Base-by-base conservation (phyloP, 2,888 invertebrate genomes). In the Mechanitis messenoides region DNA sequence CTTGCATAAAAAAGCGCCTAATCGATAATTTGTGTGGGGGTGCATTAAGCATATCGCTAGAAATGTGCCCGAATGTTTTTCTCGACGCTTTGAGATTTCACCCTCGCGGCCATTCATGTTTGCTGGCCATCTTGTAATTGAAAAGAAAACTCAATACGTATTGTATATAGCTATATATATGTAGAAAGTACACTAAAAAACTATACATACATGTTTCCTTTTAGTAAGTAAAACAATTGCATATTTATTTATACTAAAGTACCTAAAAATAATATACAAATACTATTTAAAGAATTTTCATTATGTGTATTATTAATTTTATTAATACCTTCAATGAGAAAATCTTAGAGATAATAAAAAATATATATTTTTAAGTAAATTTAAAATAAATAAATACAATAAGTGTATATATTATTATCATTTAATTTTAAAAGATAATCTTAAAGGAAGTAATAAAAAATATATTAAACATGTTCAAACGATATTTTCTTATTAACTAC, bases 1-100 rank as follows among this genome's bases (percentile, higher is more conserved):
- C 90, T 90, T 90, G 90, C 90, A 90, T 90, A 90, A 90, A 90
- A 90, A 90, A 90, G 90, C 88, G 87, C 85, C 89, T 90, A 90
- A 90, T 90, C 90, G 90, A 90, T 90, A 90, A 90, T 90, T 90
- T 90, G 85, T 90, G 87, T 90, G 90, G 90, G 87, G 89, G 90
- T 89, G 90, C 90, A 90, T 90, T 90, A 90, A 87, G 89, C 89
- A 90, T 90, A 90, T 87, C 87, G 88, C 77, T 78, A 81, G 83
- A 83, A 79, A 80, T 79, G 80, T 76, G 76, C 78, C 73, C 84
- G 80, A 84, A 80, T 84, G 87, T 87, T 88, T 86, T 88, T 88
- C 87, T 87, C 85, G 81, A 79, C 81, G 82, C 85, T 85, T 85
- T 83, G 81, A 86, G 87, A 85, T 82, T 86, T 81, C 78, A 81